Evolutionary conservation across 2,797 vertebrate genomes (phyloP).

Genomic region (Scleropages formosus): DNA sequence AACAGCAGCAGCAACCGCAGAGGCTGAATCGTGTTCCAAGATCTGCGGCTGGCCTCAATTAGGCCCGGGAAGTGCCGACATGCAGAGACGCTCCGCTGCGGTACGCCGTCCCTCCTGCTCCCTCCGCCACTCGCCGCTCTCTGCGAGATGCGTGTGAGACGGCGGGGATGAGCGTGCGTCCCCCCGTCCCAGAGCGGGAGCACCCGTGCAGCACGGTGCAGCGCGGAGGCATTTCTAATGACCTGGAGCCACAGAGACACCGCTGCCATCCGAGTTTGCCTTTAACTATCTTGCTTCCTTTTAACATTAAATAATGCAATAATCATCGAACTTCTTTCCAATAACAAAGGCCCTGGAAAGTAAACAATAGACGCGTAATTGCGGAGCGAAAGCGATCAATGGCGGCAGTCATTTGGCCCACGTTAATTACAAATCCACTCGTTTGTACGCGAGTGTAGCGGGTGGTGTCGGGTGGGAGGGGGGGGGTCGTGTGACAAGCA

Average conservation of each 20-base stretch:
- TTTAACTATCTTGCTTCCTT: slow-evolving; percentile 87
- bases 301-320: slow-evolving; percentile 99
- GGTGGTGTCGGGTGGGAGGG: too few relatives aligned
- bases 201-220: too few relatives aligned
- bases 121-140: not conserved
- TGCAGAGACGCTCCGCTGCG: not conserved
- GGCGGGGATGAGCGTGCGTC: not conserved
- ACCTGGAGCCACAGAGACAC: slow-evolving; percentile 62
- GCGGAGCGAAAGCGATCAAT: slow-evolving; percentile 98
- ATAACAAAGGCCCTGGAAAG: slow-evolving; percentile 98
- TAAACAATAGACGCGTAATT: slow-evolving; percentile 99
- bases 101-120: not conserved
- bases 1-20: not conserved
- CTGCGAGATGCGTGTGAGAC: not conserved
- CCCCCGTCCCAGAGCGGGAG: not conserved
- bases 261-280: slow-evolving; percentile 67
- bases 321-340: slow-evolving; percentile 99
- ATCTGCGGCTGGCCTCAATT: not conserved
- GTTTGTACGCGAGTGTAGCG: not conserved
- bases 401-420: slow-evolving; percentile 96
- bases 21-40: not conserved
- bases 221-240: not conserved
- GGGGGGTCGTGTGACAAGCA: not conserved
- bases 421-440: slow-evolving; percentile 3
- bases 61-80: not conserved